Evolutionary conservation across 1,140 invertebrate genomes (phyloP), one percentile per base, ranked within the genome.

Genomic region (Plutomurus gul): DNA sequence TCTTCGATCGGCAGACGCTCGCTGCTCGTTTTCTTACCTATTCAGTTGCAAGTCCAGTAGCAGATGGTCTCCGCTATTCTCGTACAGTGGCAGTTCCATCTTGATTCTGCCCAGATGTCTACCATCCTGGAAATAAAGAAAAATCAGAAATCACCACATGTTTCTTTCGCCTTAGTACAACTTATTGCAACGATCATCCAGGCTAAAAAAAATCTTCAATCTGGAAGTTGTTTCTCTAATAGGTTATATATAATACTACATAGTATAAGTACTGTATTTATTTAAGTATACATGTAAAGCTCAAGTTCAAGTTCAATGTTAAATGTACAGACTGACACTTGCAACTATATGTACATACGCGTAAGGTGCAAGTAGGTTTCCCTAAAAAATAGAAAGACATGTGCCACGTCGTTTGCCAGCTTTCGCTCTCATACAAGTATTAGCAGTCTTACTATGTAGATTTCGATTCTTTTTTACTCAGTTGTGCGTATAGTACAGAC

Each of bases 11-110:
- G n/a, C n/a, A n/a, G n/a, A n/a, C n/a, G n/a, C n/a, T n/a, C n/a
- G n/a, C n/a, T n/a, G n/a, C n/a, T n/a, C n/a, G n/a, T 80, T 13
- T 25, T 56, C 70, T 84, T 82, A 87, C 87, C 83, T 86, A 86
- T 95, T 95, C 81, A 94, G 88, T 83, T 91, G 89, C 65, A 95
- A 88, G 86, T 95, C 93, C 83, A 94, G 87, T 73, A 92, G 85
- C 4, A 27, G 27, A 60, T 60, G 25, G 3, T 25, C 22, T 2
- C 0, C 33, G 7, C 18, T n/a, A 1, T 18, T 18, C 46, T 20
- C 46, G 3, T 36, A 11, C 7, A 60, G 25, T 7, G 51, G 25
- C 7, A 60, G 13, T 30, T 60, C 51, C 25, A 60, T 60, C 25
- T 60, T 25, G 13, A 60, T 60, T 60, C 27, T 33, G 1, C 16